Evolutionary conservation across 2,888 invertebrate species (phyloP).

Genomic region (Volucella inanis): DNA sequence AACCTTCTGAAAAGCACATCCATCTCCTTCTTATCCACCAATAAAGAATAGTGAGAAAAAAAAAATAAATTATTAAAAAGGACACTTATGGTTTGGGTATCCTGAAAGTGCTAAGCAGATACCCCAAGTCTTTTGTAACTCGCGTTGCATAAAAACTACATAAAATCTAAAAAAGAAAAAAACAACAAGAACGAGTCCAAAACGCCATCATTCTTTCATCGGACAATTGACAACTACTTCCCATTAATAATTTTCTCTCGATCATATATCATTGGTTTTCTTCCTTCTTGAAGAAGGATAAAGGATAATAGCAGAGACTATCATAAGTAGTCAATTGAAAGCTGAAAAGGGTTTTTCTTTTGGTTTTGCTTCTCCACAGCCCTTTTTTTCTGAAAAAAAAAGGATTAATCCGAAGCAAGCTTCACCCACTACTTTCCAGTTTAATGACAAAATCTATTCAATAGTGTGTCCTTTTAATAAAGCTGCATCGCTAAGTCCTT

Average conservation of each 20-base stretch:
- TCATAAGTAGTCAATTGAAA: slow-evolving; percentile 68
- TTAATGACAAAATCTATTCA: slow-evolving; percentile 72
- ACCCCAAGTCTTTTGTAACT: slow-evolving; percentile 47
- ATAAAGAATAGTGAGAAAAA: slow-evolving; percentile 43
- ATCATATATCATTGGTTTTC: slow-evolving; percentile 71
- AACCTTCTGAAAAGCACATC: slow-evolving; percentile 54
- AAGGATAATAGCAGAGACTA: slow-evolving; percentile 56
- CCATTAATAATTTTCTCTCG: slow-evolving; percentile 71
- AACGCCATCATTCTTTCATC: slow-evolving; percentile 43
- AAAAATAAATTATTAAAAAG: slow-evolving; percentile 72
- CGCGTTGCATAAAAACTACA: slow-evolving; percentile 34
- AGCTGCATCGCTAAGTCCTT: slow-evolving; percentile 27
- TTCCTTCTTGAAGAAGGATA: slow-evolving; percentile 47
- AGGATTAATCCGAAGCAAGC: slow-evolving; percentile 49
- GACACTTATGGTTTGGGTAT: slow-evolving; percentile 65
- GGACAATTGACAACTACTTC: slow-evolving; percentile 74
- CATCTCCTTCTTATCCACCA: slow-evolving; percentile 39
- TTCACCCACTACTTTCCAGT: slow-evolving; percentile 9
- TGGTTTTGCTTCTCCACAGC: not conserved
- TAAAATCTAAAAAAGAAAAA: slow-evolving; percentile 22
- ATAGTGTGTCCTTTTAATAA: slow-evolving; percentile 67
- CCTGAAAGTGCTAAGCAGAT: slow-evolving; percentile 43
- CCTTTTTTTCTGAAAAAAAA: slow-evolving; percentile 1
- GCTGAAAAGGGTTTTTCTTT: slow-evolving; percentile 69
- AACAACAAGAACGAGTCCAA: slow-evolving; percentile 1